Evolutionary conservation across 1,140 invertebrate species (phyloP), one percentile per base, ranked within the genome.

Genomic region (Sarcophaga bullata): DNA sequence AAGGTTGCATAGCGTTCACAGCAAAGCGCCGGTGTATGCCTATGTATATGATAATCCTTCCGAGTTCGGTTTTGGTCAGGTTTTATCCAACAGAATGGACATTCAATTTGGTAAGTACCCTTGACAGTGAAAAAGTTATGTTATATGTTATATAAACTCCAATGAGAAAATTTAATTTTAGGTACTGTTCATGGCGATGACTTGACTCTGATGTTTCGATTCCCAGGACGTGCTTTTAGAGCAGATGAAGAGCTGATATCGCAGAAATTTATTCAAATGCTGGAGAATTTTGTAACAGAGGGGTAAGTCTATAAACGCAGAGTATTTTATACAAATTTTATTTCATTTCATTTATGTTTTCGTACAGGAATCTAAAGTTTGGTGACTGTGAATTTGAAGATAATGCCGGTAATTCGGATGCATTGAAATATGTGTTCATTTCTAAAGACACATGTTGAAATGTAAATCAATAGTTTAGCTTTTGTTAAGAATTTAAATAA

Each of bases 151-250:
- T 47, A 19, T 46, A 72, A 80, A 68, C n/a, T 62, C n/a, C n/a
- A 15, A 62, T 2, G 13, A 13, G 6, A 2, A 8, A 25, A 81
- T 80, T 13, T 8, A 62, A 37, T 80, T 75, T 19, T 9, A 87
- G 86, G 86, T 62, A 87, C 86, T n/a, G 83, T 84, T 1, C 86
- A 87, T 82, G 84, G 84, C n/a, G 86, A 87, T 68, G 86, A 87
- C n/a, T 85, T 84, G 37, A 85, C 84, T 72, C 76, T 87, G 62
- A 86, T 87, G 7, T 85, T 87, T 15, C 83, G 82, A 80, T 1
- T 15, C 3, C 49, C 52, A 6, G 15, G 80, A 11, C 68, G 73
- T 13, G 81, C 81, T 52, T 52, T 83, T 10, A 80, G 85, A 4
- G 1, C 50, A 3, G 85, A 86, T 82, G 86, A 87, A 49, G 3